Conservation (phyloP, 2,888 invertebrate genomes). For the Automeris io region DNA sequence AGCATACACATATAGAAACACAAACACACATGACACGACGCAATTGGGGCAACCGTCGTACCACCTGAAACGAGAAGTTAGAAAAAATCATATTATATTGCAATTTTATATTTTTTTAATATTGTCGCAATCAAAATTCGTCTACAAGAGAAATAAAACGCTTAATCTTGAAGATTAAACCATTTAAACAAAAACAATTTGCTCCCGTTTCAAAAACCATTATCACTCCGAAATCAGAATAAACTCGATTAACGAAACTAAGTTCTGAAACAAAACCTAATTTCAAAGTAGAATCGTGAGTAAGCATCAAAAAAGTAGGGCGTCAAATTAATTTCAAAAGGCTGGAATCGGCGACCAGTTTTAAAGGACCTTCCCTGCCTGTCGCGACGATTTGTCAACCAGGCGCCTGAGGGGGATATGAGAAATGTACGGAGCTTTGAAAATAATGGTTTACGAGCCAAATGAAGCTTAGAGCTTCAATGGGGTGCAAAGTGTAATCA, state of each 20-base stretch:
- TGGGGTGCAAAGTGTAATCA: conserved; percentile 42
- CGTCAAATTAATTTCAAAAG: conserved; percentile 42
- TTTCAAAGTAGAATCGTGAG: conserved; percentile 27
- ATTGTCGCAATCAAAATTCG: too few species aligned
- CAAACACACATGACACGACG: too few species aligned
- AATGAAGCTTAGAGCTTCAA: conserved; percentile 44
- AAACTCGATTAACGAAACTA: background rate
- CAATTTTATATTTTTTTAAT: too few species aligned
- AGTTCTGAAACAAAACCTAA: conserved; percentile 25
- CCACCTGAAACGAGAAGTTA: too few species aligned
- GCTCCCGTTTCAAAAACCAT: background rate
- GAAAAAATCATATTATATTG: too few species aligned
- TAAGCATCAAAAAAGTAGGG: conserved; percentile 40
- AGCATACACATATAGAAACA: too few species aligned
- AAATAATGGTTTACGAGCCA: conserved; percentile 23
- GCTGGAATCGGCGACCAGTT: conserved; percentile 20
- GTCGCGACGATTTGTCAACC: background rate
- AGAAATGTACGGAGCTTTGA: conserved; percentile 14
- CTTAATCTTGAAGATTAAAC: too few species aligned
- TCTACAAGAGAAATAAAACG: too few species aligned
- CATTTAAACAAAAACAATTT: background rate
- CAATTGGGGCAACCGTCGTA: too few species aligned
- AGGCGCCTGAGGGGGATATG: conserved; percentile 8
- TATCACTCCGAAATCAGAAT: background rate
- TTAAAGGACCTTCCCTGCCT: conserved; percentile 13